A percentile compares a stretch with the other conserved stretches of the same genome.
Evolutionary conservation across 2,888 invertebrate genomes (phyloP).

Genomic region (Drosophila mayaguana): DNA sequence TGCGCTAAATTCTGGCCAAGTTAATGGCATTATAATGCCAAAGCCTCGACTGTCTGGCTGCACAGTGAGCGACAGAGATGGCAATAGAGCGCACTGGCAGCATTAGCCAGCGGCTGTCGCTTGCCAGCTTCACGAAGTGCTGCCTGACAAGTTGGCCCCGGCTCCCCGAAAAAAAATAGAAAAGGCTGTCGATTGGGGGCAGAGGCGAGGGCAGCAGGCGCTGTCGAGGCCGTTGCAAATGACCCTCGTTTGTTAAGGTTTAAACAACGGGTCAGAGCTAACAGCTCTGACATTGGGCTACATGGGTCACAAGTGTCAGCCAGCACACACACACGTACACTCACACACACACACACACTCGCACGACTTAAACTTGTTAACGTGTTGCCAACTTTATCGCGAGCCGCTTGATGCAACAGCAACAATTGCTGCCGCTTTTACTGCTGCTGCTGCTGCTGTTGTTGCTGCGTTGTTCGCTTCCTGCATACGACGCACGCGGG

Average conservation of each 20-base stretch:
- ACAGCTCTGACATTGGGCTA: constrained; percentile 60
- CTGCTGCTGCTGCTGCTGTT: constrained; percentile 13
- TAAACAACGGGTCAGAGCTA: constrained; percentile 49
- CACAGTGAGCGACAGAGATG: constrained; percentile 17
- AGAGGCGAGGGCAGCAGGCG: neutral
- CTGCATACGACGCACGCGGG: constrained; percentile 63
- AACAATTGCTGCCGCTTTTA: constrained; percentile 19
- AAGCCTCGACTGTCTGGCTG: constrained; percentile 44
- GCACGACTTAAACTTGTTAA: constrained; percentile 44
- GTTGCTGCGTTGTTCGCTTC: constrained; percentile 56
- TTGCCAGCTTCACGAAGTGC: constrained; percentile 38
- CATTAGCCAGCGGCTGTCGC: constrained; percentile 45
- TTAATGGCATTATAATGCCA: constrained; percentile 82
- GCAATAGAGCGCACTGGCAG: constrained; percentile 10
- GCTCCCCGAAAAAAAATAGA: constrained; percentile 8
- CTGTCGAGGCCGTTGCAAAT: constrained; percentile 43
- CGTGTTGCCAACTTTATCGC: constrained; percentile 69
- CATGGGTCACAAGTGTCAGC: constrained; percentile 65
- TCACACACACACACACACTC: constrained; percentile 15
- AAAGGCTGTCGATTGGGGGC: constrained; percentile 39
- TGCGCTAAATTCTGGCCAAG: constrained; percentile 80
- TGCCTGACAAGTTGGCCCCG: constrained; percentile 28
- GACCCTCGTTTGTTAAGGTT: constrained; percentile 64
- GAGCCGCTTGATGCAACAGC: constrained; percentile 45
- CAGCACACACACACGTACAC: neutral